phyloP scores from a whole-genome alignment of 2,888 invertebrate species.

The Drosophila barbarae region DNA sequence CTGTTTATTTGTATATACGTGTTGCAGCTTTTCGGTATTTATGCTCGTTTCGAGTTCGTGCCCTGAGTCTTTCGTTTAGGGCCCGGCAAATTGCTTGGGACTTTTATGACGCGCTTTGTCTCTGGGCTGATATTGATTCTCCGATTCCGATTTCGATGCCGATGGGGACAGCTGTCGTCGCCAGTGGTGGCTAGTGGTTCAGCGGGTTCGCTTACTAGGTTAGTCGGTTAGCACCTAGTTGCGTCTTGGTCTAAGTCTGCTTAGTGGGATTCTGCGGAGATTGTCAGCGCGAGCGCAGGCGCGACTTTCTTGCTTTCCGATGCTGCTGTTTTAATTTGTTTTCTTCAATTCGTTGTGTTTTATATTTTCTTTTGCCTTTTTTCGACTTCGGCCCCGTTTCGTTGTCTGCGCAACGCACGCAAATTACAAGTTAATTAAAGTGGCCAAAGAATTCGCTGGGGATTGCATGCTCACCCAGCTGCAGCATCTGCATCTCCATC shows the following conservation, averaged over 20 bases:
- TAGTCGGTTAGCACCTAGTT: conserved; percentile 73
- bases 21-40: conserved; percentile 16
- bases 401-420: conserved; percentile 59
- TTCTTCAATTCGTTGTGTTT: conserved; percentile 30
- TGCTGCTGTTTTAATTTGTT: conserved; percentile 52
- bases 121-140: conserved; percentile 21
- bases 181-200: conserved; percentile 52
- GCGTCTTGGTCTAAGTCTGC: conserved; percentile 36
- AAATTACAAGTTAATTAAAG: conserved; percentile 64
- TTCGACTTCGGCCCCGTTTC: conserved; percentile 55
- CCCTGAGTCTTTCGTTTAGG: conserved; percentile 71
- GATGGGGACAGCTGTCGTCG: conserved; percentile 19
- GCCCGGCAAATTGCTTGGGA: conserved; percentile 51
- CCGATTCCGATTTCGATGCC: conserved; percentile 12
- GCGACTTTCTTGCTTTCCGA: conserved; percentile 57
- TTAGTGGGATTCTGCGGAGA: conserved; percentile 42
- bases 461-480: conserved; percentile 45
- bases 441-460: conserved; percentile 54
- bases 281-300: conserved; percentile 44
- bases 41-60: conserved; percentile 53
- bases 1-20: conserved; percentile 19
- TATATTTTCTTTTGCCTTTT: conserved; percentile 21
- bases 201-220: conserved; percentile 72
- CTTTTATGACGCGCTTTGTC: conserved; percentile 28
- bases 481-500: conserved; percentile 31